Base-by-base conservation (phyloP, 1,140 invertebrate genomes). In the Cydia amplana region DNA sequence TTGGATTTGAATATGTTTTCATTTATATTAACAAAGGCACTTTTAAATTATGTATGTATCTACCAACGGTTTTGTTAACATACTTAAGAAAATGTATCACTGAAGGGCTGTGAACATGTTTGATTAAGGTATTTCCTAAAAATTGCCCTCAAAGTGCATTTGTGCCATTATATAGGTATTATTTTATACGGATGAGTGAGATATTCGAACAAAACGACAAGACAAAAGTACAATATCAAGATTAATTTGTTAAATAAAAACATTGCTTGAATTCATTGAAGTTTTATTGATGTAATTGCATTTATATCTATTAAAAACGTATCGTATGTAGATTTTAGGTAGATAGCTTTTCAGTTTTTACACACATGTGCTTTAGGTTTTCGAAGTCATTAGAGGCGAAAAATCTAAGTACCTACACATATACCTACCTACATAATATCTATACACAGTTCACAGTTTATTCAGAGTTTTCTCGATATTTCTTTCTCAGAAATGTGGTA, bases 171-270 rank as follows among this genome's bases (percentile, higher is more conserved):
- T 60, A 36, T 32, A 67, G 20, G 4, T 23, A 28, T 14, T 25
- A 25, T 40, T 14, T n/a, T 14, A n/a, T 76, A 55, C 75, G 70
- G 55, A 32, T 74, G 64, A 75, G 51, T 76, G 75, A 72, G 73
- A 72, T 72, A 64, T 78, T 75, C 72, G 12, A 63, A 84, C 82
- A 85, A 83, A 86, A 82, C 84, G 85, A 20, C 83, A 88, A 78
- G 76, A 80, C 85, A 84, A 85, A 84, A 84, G 78, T 86, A 86
- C 74, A 80, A 83, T 81, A 85, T 80, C 81, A 73, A 79, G 81
- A 77, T 75, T 82, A 80, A 81, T 81, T 84, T 84, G 83, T 89
- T 86, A 84, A 85, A 86, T 85, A 87, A 85, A 88, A 87, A 82
- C 43, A 63, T 55, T 73, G 64, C 25, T 78, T 74, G 65, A 77